Evolutionary conservation across 2,888 invertebrate species (phyloP).

Genomic region (Aphidoletes aphidimyza): DNA sequence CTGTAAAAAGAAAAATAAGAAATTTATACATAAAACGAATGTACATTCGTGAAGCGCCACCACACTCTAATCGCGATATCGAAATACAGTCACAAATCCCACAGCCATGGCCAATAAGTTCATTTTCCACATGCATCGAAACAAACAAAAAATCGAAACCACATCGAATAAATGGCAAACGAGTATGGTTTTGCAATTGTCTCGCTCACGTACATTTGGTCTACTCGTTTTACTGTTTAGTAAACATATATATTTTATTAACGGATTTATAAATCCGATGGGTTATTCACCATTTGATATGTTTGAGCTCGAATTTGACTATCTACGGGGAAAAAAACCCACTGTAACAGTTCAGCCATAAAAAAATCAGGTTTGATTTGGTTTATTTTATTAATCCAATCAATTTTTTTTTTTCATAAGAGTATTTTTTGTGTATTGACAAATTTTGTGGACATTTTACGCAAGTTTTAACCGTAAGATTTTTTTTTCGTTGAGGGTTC

Average conservation of each 20-base stretch:
- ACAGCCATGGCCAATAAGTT: background rate
- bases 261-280: background rate
- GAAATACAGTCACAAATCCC: background rate
- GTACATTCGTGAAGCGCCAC: background rate
- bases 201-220: background rate
- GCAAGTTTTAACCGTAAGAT: too few relatives aligned
- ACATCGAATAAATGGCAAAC: background rate
- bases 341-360: slow-evolving; percentile 11
- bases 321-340: background rate
- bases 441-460: too few relatives aligned
- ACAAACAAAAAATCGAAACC: too few relatives aligned
- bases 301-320: background rate
- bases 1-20: background rate
- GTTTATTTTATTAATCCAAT: slow-evolving; percentile 37
- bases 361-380: background rate
- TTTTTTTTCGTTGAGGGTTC: too few relatives aligned
- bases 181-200: background rate
- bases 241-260: slow-evolving; percentile 41
- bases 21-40: background rate
- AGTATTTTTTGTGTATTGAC: background rate
- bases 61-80: background rate
- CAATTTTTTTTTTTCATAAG: background rate
- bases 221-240: background rate
- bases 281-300: slow-evolving; percentile 34
- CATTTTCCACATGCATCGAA: too few relatives aligned